These are phyloP conservation scores for Rhagophthalmus giganteus DNA, from an alignment of 2,888 invertebrate species.

Conservation along the genomic window DNA sequence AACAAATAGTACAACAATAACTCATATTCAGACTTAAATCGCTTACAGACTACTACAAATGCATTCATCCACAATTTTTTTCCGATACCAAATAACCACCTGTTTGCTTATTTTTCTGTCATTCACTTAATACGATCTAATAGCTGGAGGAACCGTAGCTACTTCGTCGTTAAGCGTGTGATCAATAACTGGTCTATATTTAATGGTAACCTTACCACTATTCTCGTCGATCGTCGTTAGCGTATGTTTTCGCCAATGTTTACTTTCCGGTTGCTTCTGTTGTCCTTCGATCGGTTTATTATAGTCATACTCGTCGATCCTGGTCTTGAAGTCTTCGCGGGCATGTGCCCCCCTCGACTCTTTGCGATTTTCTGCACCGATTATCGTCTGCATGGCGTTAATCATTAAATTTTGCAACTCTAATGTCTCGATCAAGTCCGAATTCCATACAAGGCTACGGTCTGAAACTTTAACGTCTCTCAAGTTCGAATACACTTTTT, in stretches of 20 bases:
- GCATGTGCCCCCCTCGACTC: constrained; percentile 99
- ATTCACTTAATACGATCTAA: constrained; percentile 92
- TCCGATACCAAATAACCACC: too few species aligned
- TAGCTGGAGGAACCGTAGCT: constrained; percentile 81
- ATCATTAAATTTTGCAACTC: constrained; percentile 96
- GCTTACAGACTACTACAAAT: too few species aligned
- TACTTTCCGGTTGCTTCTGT: constrained; percentile 70
- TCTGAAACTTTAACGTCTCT: constrained; percentile 79
- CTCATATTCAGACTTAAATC: too few species aligned
- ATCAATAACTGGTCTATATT: constrained; percentile 94
- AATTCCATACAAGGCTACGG: constrained; percentile 87
- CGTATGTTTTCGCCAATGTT: constrained; percentile 99
- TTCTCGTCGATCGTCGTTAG: constrained; percentile 72
- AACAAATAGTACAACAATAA: not conserved
- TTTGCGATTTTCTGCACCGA: constrained; percentile 88
- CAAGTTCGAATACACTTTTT: constrained; percentile 74
- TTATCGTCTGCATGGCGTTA: constrained; percentile 91
- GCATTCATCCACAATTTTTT: too few species aligned
- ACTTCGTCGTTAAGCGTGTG: constrained; percentile 73
- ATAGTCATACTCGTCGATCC: constrained; percentile 93
- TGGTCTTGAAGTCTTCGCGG: constrained; percentile 88
- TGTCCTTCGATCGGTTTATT: constrained; percentile 81
- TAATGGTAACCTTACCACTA: constrained; percentile 79
- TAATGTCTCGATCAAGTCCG: constrained; percentile 93
- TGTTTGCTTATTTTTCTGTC: too few species aligned